Percentiles rank a stretch among this genome's conserved stretches.
Evolutionary conservation across 2,797 vertebrate species (phyloP).

Genomic region (Champsocephalus esox): DNA sequence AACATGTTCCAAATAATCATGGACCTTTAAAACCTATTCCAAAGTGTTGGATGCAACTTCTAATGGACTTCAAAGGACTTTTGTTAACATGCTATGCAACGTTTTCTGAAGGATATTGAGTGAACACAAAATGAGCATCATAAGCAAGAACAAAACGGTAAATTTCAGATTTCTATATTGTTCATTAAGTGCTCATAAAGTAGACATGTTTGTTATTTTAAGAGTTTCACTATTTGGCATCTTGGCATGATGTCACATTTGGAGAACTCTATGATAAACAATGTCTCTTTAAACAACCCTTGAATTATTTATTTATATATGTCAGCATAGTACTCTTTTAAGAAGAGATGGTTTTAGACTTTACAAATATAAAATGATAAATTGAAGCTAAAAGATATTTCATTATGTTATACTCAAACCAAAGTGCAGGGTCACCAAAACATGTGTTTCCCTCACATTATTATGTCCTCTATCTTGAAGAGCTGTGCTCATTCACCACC

Average conservation of each 20-base stretch:
- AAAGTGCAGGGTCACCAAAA: background rate
- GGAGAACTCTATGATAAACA: background rate
- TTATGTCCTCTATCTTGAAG: background rate
- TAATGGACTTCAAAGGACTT: background rate
- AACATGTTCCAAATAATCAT: conserved; percentile 31
- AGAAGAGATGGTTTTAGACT: no score
- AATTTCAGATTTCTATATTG: no score
- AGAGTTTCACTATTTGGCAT: no score
- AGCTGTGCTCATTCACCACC: background rate
- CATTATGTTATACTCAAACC: background rate
- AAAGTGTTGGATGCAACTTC: background rate
- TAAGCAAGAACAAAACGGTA: no score
- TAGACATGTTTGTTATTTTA: no score
- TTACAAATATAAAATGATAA: no score
- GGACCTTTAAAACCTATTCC: conserved; percentile 16
- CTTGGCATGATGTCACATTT: no score
- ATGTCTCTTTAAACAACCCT: background rate
- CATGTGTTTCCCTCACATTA: background rate
- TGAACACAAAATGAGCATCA: no score
- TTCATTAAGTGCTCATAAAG: no score
- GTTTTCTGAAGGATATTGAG: no score
- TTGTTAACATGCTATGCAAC: no score
- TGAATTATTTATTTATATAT: background rate
- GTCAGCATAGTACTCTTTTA: background rate
- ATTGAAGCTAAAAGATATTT: background rate